Base-by-base conservation (phyloP, 1,140 invertebrate species). In the Drosophila trapezifrons region DNA sequence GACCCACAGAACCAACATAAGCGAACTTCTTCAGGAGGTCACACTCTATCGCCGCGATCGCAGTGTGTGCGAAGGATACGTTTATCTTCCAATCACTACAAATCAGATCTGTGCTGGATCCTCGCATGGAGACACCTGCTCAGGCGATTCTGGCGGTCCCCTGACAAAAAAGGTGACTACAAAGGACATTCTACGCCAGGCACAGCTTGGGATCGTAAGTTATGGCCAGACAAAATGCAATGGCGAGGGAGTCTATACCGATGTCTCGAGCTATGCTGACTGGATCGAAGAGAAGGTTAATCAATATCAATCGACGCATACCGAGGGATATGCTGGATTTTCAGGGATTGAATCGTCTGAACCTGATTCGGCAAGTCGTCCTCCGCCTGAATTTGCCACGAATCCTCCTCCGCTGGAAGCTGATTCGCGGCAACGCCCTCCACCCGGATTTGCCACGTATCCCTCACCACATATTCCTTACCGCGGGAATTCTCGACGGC, bases 111-210 rank as follows among this genome's bases (percentile, higher is more conserved):
- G 64, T 27, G 58, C 27, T 12, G 64, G 64, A 6, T 12, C 6
- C 2, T 0, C 0, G 7, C 0, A 3, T 2, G 35, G 35, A 22
- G 64, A 64, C 18, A 40, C 64, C 8, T 67, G 64, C 18, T 0
- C 0, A 0, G 64, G 64, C 6, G 64, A 67, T 22, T 67, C 64
- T 4, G 64, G 64, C 4, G 58, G 64, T 15, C 64, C 64, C 0
- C 17, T 67, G 25, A 40, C 25, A 10, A 42, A 1, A 9, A 40
- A 20, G 3, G 0, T 40, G 0, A 0, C 0, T 9, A 0, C 29
- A 25, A 0, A 1, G 0, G 8, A 8, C 1, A 5, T 0, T 6
- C 0, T 2, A n/a, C 40, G 12, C 8, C 15, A n/a, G 15, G 13
- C 22, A 2, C 64, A 67, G 27, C 4, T 63, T 13, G 64, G 18